A percentile compares a stretch with the other conserved stretches of the same genome.
Evolutionary conservation across 1,140 invertebrate species (phyloP).

Genomic region (Lasaia peninsularis): DNA sequence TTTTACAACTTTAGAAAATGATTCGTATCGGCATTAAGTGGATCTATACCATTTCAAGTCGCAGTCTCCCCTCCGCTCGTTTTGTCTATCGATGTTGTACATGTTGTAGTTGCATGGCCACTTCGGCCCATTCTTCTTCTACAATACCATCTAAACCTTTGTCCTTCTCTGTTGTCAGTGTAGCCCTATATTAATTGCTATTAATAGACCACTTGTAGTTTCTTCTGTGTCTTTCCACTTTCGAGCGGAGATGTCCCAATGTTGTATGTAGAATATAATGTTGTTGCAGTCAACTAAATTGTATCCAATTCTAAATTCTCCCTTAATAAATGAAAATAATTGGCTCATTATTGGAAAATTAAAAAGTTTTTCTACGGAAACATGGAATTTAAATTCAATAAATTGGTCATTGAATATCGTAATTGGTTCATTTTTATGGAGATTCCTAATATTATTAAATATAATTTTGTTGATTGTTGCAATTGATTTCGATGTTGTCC

Average conservation of each 20-base stretch:
- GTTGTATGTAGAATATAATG: slow-evolving; percentile 61
- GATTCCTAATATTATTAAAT: background rate
- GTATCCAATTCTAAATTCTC: background rate
- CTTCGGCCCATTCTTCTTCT: slow-evolving; percentile 63
- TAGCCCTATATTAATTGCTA: slow-evolving; percentile 62
- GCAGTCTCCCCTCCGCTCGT: slow-evolving; percentile 65
- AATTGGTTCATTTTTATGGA: too few species aligned
- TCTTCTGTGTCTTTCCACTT: slow-evolving; percentile 67
- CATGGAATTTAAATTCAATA: background rate
- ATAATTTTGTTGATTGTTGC: slow-evolving; percentile 39
- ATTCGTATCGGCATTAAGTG: slow-evolving; percentile 22
- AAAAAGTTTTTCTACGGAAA: too few species aligned
- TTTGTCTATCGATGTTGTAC: slow-evolving; percentile 70
- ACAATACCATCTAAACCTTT: slow-evolving; percentile 56
- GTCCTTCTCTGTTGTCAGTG: slow-evolving; percentile 60
- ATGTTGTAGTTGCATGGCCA: slow-evolving; percentile 73
- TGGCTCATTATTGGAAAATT: too few species aligned
- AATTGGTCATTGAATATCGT: too few species aligned
- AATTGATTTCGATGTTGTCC: slow-evolving; percentile 67
- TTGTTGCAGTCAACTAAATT: slow-evolving; percentile 28
- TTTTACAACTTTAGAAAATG: background rate
- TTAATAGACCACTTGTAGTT: slow-evolving; percentile 71
- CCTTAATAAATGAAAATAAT: too few species aligned
- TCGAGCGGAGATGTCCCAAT: slow-evolving; percentile 65
- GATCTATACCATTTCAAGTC: slow-evolving; percentile 69